A percentile compares a stretch with the other conserved stretches of the same genome.
These are phyloP conservation scores for Drosophila takahashii DNA, from an alignment of 1,140 invertebrate species.

Conservation along the genomic window DNA sequence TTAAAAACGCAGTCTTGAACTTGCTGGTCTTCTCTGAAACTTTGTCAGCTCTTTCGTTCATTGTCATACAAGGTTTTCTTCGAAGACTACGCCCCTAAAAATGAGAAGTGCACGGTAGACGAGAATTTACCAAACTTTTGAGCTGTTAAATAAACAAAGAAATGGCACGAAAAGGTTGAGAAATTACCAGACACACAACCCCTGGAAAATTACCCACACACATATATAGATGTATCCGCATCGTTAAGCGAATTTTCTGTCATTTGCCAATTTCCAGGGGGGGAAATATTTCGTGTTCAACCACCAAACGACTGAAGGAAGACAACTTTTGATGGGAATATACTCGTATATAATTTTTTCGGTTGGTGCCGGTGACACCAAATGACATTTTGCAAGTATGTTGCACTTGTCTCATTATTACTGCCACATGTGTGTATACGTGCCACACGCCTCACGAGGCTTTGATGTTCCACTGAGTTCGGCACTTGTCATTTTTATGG, in stretches of 20 bases:
- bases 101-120: conserved; percentile 24
- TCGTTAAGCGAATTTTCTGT: conserved; percentile 50
- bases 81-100: conserved; percentile 47
- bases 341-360: conserved; percentile 19
- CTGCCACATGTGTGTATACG: conserved; percentile 81
- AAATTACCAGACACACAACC: conserved; percentile 12
- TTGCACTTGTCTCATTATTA: conserved; percentile 82
- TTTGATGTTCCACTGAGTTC: conserved; percentile 70
- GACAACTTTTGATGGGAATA: conserved; percentile 30
- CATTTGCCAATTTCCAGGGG: conserved; percentile 47
- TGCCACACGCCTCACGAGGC: conserved; percentile 55
- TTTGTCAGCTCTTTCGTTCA: conserved; percentile 33
- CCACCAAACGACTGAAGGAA: conserved; percentile 45
- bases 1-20: conserved; percentile 56
- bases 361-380: conserved; percentile 49
- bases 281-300: conserved; percentile 40
- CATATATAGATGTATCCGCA: conserved; percentile 36
- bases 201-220: conserved; percentile 24
- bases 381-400: conserved; percentile 82
- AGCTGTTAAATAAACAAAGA: conserved; percentile 12
- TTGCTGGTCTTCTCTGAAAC: conserved; percentile 32
- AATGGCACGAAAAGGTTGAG: conserved; percentile 8
- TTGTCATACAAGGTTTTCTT: conserved; percentile 12
- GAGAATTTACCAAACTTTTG: conserved; percentile 22
- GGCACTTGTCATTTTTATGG: conserved; percentile 78